A percentile compares a stretch with the other conserved stretches of the same genome.
Evolutionary conservation across 2,113 vertebrate genomes (phyloP).

Genomic region (Pomatostomus ruficeps): DNA sequence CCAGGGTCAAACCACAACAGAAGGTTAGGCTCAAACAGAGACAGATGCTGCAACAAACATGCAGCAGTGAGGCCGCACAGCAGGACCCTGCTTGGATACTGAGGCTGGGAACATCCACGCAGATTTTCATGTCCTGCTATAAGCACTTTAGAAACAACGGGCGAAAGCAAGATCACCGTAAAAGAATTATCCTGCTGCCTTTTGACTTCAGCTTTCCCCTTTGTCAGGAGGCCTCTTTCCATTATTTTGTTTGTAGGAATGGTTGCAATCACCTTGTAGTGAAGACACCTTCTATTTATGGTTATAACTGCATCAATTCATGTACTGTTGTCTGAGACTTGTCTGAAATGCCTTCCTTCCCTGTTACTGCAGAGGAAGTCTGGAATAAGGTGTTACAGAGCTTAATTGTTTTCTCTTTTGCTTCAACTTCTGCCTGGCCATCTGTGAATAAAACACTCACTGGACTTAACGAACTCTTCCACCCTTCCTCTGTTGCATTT

Average conservation of each 20-base stretch:
- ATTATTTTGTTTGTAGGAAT: background rate
- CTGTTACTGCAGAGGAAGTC: background rate
- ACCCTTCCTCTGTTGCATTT: background rate
- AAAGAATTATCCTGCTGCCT: background rate
- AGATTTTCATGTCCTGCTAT: background rate
- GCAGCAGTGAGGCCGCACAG: background rate
- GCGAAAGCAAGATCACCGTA: background rate
- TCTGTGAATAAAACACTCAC: background rate
- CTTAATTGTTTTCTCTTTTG: background rate
- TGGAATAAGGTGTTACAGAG: background rate
- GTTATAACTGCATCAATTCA: background rate
- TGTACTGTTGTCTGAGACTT: background rate
- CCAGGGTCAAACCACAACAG: too few relatives aligned
- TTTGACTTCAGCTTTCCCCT: background rate
- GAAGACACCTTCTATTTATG: background rate
- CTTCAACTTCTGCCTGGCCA: background rate
- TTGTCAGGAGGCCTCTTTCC: background rate
- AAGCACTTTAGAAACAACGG: background rate
- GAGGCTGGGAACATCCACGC: background rate
- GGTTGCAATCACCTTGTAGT: background rate
- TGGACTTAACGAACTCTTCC: background rate
- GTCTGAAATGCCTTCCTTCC: background rate
- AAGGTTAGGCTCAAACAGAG: background rate
- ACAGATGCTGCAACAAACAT: background rate
- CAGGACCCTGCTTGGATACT: background rate